phyloP scores from a whole-genome alignment of 2,797 vertebrate genomes.

The Melanotaenia maccullochi region DNA sequence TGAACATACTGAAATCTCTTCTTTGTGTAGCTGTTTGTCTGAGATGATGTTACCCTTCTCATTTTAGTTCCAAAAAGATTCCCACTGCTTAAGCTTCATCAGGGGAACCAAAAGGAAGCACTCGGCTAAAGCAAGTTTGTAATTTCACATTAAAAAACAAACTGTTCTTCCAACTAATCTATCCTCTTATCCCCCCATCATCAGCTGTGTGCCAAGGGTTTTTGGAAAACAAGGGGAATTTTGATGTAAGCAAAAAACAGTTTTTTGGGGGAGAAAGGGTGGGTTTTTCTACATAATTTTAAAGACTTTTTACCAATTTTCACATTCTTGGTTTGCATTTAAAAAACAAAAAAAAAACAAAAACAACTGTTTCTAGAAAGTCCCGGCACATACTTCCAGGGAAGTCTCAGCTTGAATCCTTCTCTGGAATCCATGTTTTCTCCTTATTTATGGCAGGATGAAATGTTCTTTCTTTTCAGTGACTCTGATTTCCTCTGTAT shows the following conservation, averaged over 20 bases:
- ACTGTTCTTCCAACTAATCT: background rate
- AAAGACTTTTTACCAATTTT: background rate
- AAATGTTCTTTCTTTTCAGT: constrained; percentile 53
- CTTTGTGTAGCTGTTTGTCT: background rate
- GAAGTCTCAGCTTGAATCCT: background rate
- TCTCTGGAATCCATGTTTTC: background rate
- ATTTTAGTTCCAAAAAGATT: background rate
- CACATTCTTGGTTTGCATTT: background rate
- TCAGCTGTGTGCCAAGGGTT: background rate
- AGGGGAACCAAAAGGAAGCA: background rate
- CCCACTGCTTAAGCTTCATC: background rate
- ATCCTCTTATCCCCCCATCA: background rate
- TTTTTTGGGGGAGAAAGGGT: background rate
- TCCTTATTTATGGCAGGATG: constrained; percentile 54
- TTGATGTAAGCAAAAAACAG: background rate
- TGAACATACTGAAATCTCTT: background rate
- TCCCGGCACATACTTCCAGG: background rate
- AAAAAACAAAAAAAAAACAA: background rate
- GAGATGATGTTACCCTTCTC: background rate
- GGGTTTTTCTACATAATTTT: background rate
- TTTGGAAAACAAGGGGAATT: background rate
- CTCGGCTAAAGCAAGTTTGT: background rate
- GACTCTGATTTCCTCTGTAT: constrained; percentile 52
- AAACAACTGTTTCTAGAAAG: background rate
- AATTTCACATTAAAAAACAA: background rate